phyloP scores from a whole-genome alignment of 2,113 vertebrate species.

The Periophthalmodon schlosseri region DNA sequence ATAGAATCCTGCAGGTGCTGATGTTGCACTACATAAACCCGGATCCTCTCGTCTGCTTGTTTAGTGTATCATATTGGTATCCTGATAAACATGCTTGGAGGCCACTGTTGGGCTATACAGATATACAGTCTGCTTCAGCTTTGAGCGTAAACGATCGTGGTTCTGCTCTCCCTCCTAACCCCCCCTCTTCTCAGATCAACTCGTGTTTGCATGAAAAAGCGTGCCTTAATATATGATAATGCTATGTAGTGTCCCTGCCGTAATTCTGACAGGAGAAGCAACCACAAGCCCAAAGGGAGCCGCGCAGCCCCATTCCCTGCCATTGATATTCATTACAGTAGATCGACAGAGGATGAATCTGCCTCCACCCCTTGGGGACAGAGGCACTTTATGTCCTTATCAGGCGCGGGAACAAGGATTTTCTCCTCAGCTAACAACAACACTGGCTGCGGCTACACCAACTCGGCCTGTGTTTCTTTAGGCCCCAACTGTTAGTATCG shows the following conservation, averaged over 20 bases:
- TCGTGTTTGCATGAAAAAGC: slow-evolving; percentile 68
- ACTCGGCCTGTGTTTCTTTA: slow-evolving; percentile 49
- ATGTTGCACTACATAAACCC: slow-evolving; percentile 37
- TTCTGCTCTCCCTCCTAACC: slow-evolving; percentile 58
- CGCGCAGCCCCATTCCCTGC: slow-evolving; percentile 53
- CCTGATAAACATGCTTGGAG: slow-evolving; percentile 67
- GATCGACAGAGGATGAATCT: slow-evolving; percentile 64
- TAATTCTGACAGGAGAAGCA: slow-evolving; percentile 53
- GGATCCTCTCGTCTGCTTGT: slow-evolving; percentile 49
- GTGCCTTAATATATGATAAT: slow-evolving; percentile 77
- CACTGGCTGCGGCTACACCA: slow-evolving; percentile 57
- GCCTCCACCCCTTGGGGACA: slow-evolving; percentile 69
- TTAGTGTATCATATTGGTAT: slow-evolving; percentile 65
- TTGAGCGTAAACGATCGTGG: slow-evolving; percentile 49
- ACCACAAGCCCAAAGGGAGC: slow-evolving; percentile 65
- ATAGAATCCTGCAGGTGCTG: slow-evolving; percentile 32
- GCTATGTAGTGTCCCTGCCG: slow-evolving; percentile 64
- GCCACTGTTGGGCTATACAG: slow-evolving; percentile 57
- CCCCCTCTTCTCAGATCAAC: slow-evolving; percentile 63
- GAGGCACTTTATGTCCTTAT: slow-evolving; percentile 76
- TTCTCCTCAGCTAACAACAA: slow-evolving; percentile 73
- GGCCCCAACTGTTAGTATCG: slow-evolving; percentile 59
- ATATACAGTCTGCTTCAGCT: slow-evolving; percentile 55
- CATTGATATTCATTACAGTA: slow-evolving; percentile 77
- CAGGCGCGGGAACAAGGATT: slow-evolving; percentile 75